These are phyloP conservation scores for Enteromius unitaeniatus DNA, from an alignment of 2,797 vertebrate genomes.

Conservation along the genomic window DNA sequence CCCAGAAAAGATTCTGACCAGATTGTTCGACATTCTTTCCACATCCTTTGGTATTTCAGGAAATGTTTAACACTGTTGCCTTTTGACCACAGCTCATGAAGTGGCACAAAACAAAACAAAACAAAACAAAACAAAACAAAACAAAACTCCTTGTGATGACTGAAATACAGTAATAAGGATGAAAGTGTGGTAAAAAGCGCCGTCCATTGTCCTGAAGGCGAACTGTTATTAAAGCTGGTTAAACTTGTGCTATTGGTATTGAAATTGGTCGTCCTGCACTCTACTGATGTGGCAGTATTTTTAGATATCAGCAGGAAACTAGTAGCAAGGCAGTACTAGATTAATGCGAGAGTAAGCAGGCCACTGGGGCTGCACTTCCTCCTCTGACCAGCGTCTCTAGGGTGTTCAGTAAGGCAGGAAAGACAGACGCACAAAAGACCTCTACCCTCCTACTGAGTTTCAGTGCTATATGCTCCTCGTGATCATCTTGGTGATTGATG, in stretches of 20 bases:
- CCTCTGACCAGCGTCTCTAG: slow-evolving; percentile 39
- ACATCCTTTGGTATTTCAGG: slow-evolving; percentile 37
- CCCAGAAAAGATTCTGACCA: not conserved
- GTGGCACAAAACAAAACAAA: not conserved
- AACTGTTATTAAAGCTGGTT: not conserved
- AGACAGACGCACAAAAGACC: slow-evolving; percentile 4
- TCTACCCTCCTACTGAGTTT: slow-evolving; percentile 11
- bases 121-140: not conserved
- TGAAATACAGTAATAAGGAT: not conserved
- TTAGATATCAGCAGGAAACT: slow-evolving; percentile 51
- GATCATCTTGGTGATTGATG: not conserved
- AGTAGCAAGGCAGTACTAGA: slow-evolving; percentile 33
- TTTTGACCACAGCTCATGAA: slow-evolving; percentile 8
- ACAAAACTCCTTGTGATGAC: not conserved
- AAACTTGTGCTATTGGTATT: too few species aligned
- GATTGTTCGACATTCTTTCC: slow-evolving; percentile 31
- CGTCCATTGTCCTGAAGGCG: not conserved
- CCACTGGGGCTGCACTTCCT: slow-evolving; percentile 57
- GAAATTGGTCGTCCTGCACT: not conserved
- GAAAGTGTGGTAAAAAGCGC: not conserved
- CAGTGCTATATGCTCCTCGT: not conserved
- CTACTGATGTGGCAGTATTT: slow-evolving; percentile 33
- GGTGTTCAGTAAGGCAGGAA: slow-evolving; percentile 48
- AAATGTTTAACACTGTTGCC: slow-evolving; percentile 49
- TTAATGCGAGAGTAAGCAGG: slow-evolving; percentile 27